Conservation (phyloP, 2,888 invertebrate genomes). For the Hypena proboscidalis region DNA sequence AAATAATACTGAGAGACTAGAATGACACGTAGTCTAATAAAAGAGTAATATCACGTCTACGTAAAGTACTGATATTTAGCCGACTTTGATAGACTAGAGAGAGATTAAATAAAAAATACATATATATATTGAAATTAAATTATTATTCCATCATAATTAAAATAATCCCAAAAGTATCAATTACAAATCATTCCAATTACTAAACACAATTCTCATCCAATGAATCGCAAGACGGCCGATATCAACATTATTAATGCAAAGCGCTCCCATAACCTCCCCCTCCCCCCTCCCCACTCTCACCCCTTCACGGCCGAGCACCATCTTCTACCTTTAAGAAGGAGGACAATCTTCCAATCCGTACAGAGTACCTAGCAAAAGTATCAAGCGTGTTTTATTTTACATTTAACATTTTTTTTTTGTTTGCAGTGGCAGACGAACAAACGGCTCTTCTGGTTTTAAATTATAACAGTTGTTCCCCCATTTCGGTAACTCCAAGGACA, state of each 20-base stretch:
- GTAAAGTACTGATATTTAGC: too few relatives aligned
- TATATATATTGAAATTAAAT: too few relatives aligned
- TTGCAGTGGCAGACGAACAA: too few relatives aligned
- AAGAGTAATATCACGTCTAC: too few relatives aligned
- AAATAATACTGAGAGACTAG: too few relatives aligned
- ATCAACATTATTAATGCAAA: slow-evolving; percentile 85
- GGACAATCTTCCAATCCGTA: slow-evolving; percentile 48
- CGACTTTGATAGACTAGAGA: too few relatives aligned
- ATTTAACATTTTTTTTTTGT: neutral
- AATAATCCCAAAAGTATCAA: slow-evolving; percentile 23
- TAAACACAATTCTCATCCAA: slow-evolving; percentile 73
- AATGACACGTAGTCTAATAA: too few relatives aligned
- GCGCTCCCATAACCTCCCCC: slow-evolving; percentile 54
- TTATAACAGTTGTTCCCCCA: too few relatives aligned
- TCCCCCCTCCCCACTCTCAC: slow-evolving; percentile 46
- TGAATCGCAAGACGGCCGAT: slow-evolving; percentile 80
- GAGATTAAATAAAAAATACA: too few relatives aligned
- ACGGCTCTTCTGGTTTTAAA: too few relatives aligned
- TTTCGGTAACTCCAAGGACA: too few relatives aligned
- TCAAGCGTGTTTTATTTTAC: neutral
- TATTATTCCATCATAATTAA: neutral
- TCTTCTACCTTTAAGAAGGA: slow-evolving; percentile 63
- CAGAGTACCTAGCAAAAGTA: slow-evolving; percentile 2
- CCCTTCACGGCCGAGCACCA: slow-evolving; percentile 37
- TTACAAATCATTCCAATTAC: slow-evolving; percentile 48